Evolutionary conservation across 2,797 vertebrate species (phyloP).

Genomic region (Aselliscus stoliczkanus): DNA sequence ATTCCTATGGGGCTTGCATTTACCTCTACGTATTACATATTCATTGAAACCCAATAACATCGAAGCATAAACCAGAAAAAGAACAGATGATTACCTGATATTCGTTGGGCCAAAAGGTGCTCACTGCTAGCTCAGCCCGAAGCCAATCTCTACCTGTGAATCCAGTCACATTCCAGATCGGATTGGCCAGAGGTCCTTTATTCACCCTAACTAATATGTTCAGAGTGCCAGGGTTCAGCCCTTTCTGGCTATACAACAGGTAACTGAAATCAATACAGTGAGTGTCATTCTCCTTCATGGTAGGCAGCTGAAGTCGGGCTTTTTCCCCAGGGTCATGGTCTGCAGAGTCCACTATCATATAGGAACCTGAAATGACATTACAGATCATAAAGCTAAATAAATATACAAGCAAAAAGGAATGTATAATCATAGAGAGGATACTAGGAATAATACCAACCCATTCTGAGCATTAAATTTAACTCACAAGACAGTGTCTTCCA

Average conservation of each 20-base stretch:
- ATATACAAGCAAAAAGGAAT: neutral
- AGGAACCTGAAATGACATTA: constrained; percentile 86
- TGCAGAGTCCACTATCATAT: constrained; percentile 96
- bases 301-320: constrained; percentile 93
- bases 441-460: neutral
- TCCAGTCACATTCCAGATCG: constrained; percentile 97
- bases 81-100: constrained; percentile 90
- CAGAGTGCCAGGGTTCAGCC: constrained; percentile 91
- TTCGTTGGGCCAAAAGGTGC: constrained; percentile 99
- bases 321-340: constrained; percentile 93
- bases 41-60: neutral
- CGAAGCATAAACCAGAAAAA: constrained; percentile 6
- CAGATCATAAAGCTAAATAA: neutral
- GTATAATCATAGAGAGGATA: neutral
- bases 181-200: constrained; percentile 95
- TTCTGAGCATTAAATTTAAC: neutral
- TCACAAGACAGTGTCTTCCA: neutral
- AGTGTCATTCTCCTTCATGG: constrained; percentile 99
- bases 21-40: neutral
- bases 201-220: constrained; percentile 97
- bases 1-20: neutral
- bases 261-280: constrained; percentile 99
- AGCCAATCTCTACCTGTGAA: constrained; percentile 97
- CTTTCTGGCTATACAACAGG: constrained; percentile 90
- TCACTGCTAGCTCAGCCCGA: constrained; percentile 95